A percentile compares a stretch with the other conserved stretches of the same genome.
These are phyloP conservation scores for Nysson spinosus DNA, from an alignment of 2,888 invertebrate species.

Conservation along the genomic window DNA sequence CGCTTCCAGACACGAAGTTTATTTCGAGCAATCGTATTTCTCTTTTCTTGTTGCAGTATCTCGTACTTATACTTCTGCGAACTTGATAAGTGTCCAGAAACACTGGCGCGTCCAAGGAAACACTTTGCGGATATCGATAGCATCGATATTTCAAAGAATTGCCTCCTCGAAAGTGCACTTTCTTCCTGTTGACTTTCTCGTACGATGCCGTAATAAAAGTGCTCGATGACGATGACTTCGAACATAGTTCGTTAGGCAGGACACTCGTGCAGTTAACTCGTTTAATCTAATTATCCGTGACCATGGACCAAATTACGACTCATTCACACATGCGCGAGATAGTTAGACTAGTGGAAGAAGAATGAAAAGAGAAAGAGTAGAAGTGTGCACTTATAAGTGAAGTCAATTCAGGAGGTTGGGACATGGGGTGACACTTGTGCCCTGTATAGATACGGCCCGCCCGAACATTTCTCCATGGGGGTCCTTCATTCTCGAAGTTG, in stretches of 20 bases:
- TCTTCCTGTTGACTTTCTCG: background rate
- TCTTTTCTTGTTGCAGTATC: too few relatives aligned
- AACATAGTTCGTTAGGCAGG: conserved; percentile 27
- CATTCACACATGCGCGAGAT: conserved; percentile 27
- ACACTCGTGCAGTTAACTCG: conserved; percentile 48
- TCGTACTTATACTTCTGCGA: too few relatives aligned
- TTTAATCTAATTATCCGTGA: conserved; percentile 46
- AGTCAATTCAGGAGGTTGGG: conserved; percentile 49
- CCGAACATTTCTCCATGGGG: conserved; percentile 31
- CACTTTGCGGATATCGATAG: too few relatives aligned
- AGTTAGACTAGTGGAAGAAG: conserved; percentile 31
- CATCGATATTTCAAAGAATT: too few relatives aligned
- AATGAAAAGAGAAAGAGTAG: conserved; percentile 8
- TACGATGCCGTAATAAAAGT: background rate
- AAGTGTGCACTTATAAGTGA: conserved; percentile 5
- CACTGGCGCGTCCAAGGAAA: too few relatives aligned
- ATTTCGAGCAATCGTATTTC: too few relatives aligned
- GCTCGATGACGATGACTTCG: background rate
- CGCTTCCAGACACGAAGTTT: too few relatives aligned
- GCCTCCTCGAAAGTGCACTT: too few relatives aligned
- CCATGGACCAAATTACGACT: conserved; percentile 49
- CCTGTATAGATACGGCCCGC: conserved; percentile 40
- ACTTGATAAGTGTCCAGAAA: too few relatives aligned
- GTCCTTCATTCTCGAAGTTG: conserved; percentile 18
- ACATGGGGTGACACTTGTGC: conserved; percentile 29